A percentile compares a stretch with the other conserved stretches of the same genome.
These are phyloP conservation scores for Clarias platycephalus DNA, from an alignment of 2,797 vertebrate species.

Conservation along the genomic window DNA sequence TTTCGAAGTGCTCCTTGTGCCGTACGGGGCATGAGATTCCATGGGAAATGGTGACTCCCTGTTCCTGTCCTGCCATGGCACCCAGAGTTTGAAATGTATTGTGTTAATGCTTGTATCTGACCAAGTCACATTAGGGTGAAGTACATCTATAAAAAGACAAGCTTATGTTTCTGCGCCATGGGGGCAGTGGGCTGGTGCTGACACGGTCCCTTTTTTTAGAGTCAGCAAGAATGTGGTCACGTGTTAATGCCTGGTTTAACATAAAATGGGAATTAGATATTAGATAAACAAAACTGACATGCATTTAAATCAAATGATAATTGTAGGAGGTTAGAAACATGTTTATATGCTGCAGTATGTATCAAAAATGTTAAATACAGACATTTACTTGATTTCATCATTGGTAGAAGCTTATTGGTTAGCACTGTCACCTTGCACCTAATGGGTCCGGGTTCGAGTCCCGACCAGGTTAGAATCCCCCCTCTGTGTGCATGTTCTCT, in stretches of 20 bases:
- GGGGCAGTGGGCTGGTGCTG: constrained; percentile 19
- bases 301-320: background rate
- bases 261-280: background rate
- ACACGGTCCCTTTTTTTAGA: constrained; percentile 50
- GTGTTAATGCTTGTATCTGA: constrained; percentile 17
- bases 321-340: background rate
- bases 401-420: background rate
- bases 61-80: constrained; percentile 73
- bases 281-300: background rate
- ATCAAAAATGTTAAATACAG: too few species aligned
- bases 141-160: constrained; percentile 57
- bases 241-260: background rate
- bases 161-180: constrained; percentile 47
- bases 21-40: constrained; percentile 75
- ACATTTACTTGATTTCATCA: background rate
- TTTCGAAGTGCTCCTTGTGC: constrained; percentile 71
- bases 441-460: too few species aligned
- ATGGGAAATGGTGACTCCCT: constrained; percentile 74
- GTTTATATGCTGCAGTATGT: background rate
- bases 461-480: too few species aligned
- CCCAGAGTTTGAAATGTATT: constrained; percentile 5
- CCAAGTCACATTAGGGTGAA: constrained; percentile 25
- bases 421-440: too few species aligned
- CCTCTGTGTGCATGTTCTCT: too few species aligned
- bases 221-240: constrained; percentile 20